Conservation (phyloP, 2,797 vertebrate species). For the Pipistrellus nathusii region DNA sequence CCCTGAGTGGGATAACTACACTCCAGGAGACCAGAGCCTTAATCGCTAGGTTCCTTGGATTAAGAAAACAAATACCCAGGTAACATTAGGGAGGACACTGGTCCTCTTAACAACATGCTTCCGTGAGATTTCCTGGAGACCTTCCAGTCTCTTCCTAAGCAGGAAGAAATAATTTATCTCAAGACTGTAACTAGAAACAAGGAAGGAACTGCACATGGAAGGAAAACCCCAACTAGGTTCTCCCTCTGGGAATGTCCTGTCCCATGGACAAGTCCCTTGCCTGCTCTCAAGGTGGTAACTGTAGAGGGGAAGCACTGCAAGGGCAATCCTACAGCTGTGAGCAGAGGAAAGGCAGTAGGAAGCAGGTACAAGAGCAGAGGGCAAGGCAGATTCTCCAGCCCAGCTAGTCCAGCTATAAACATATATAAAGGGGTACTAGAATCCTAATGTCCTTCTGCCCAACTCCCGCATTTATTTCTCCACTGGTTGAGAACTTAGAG, state of each 20-base stretch:
- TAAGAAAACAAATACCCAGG: not conserved
- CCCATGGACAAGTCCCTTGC: not conserved
- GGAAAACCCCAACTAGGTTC: not conserved
- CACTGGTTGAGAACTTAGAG: not conserved
- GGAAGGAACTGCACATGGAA: not conserved
- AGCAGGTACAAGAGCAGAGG: too few relatives aligned
- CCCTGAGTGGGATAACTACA: too few relatives aligned
- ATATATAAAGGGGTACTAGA: accelerated
- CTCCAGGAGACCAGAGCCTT: too few relatives aligned
- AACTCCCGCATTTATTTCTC: not conserved
- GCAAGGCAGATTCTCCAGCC: not conserved
- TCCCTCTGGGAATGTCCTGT: not conserved
- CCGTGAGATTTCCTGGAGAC: not conserved
- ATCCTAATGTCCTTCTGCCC: not conserved
- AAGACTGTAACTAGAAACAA: not conserved
- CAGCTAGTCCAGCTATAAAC: not conserved
- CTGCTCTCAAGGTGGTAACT: not conserved
- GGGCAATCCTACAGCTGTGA: not conserved
- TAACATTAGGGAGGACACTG: not conserved
- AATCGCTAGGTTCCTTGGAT: accelerated
- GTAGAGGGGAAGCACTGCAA: too few relatives aligned
- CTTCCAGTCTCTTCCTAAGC: not conserved
- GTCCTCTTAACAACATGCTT: not conserved
- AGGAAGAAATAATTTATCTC: not conserved
- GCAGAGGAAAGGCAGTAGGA: not conserved